Base-by-base conservation (phyloP, 2,888 invertebrate species). In the Slavum lentiscoides region DNA sequence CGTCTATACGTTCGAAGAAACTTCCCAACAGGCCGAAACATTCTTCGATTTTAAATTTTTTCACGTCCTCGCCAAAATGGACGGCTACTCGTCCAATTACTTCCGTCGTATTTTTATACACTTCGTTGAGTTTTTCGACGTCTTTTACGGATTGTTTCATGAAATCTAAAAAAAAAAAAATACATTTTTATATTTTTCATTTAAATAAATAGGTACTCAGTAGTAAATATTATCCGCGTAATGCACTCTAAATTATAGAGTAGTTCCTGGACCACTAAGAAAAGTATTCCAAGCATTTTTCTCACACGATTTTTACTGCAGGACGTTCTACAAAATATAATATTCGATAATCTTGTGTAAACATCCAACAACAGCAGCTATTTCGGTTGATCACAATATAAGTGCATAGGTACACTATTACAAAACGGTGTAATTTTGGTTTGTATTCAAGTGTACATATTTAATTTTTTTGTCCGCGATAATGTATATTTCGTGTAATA, bases 1-100 rank as follows among this genome's bases (percentile, higher is more conserved):
- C 85, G 64, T 86, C 84, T 30, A 88, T 85, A 83, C 87, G 87
- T 68, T 85, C 85, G 81, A 87, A 87, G 83, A 88, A 88, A 55
- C 85, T 86, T 66, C 86, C 85, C 83, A 88, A 86, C 23, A 86
- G 85, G 13, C 83, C 84, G 21, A 88, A 85, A 73, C 87, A 87
- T 81, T 88, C 88, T 82, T 88, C 87, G 3, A 88, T 84, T 82
- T 86, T 86, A 83, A 88, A 88, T 66, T 85, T 86, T 7, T 84
- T 83, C 68, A 86, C 86, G 82, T 87, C 87, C 84, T 88, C 88
- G 84, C 88, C 88, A 84, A 88, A 88, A 84, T 88, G 87, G 9
- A 84, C 83, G 0, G 87, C 86, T 37, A 88, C 83, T 77, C 85
- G 85, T 17, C 83, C 83, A 19, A 85, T 84, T 17, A 86, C 84